These are phyloP conservation scores for Ceryle rudis DNA, from an alignment of 2,797 vertebrate genomes.

Conservation along the genomic window DNA sequence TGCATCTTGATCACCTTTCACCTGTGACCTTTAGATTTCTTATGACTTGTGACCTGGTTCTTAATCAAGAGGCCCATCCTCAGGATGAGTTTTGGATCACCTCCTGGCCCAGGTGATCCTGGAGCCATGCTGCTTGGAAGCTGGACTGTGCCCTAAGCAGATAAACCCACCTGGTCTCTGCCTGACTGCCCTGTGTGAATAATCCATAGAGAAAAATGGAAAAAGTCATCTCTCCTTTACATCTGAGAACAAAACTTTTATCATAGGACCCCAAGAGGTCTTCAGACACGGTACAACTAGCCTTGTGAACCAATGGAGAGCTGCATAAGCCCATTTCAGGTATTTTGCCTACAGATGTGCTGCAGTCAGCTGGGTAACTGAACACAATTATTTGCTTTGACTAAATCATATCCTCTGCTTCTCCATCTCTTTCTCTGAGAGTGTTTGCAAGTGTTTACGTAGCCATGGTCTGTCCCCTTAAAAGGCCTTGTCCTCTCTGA, in stretches of 20 bases:
- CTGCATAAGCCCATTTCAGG: background rate
- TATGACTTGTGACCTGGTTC: background rate
- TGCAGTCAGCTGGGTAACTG: background rate
- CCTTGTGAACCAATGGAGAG: background rate
- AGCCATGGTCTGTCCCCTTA: background rate
- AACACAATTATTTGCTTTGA: background rate
- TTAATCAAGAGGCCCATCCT: background rate
- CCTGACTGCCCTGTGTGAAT: background rate
- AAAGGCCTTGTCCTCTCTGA: background rate
- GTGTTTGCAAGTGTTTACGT: background rate
- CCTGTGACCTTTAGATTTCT: conserved; percentile 7
- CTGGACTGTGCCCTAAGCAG: background rate
- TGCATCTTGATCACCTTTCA: conserved; percentile 44
- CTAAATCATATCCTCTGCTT: background rate
- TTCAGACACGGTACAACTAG: background rate
- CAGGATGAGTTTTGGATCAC: background rate
- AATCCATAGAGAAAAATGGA: background rate
- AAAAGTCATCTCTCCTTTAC: background rate
- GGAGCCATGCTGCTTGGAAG: background rate
- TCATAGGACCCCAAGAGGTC: background rate
- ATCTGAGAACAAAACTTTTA: background rate
- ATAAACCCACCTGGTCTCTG: background rate
- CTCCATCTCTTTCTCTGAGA: background rate
- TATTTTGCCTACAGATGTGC: background rate
- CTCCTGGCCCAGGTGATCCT: background rate